Evolutionary conservation across 2,888 invertebrate genomes (phyloP).

Genomic region (Tuberolachnus salignus): DNA sequence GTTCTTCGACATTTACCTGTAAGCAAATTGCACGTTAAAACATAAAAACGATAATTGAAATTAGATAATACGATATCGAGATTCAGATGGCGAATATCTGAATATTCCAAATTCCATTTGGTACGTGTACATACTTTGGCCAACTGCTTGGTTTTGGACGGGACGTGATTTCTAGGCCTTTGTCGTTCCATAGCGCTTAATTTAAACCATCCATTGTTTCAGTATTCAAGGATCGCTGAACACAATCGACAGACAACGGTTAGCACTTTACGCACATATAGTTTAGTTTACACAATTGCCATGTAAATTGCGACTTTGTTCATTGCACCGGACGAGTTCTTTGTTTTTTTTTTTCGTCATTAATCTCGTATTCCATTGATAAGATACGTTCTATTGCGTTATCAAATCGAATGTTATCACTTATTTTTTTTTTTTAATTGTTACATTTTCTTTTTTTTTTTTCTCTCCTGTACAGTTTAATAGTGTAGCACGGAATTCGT

Average conservation of each 20-base stretch:
- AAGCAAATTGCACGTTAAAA: background rate
- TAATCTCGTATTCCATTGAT: background rate
- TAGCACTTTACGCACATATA: background rate
- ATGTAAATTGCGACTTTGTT: conserved; percentile 4
- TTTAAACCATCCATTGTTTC: conserved; percentile 1
- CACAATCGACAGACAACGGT: background rate
- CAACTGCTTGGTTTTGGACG: conserved; percentile 15
- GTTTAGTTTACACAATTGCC: too few relatives aligned
- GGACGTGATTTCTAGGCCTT: conserved; percentile 10
- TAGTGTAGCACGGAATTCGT: too few relatives aligned
- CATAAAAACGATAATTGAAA: background rate
- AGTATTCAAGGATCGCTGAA: background rate
- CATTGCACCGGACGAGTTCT: background rate
- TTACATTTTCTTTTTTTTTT: too few relatives aligned
- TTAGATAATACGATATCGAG: too few relatives aligned
- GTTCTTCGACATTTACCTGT: conserved; percentile 34
- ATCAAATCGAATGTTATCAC: background rate
- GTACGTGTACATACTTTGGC: conserved; percentile 41
- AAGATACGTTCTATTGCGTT: background rate
- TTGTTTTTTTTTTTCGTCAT: conserved; percentile 3
- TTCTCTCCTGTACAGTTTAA: too few relatives aligned
- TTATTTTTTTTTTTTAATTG: too few relatives aligned
- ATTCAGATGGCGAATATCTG: too few relatives aligned
- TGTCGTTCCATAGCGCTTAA: conserved; percentile 31
- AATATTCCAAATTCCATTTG: too few relatives aligned